Evolutionary conservation across 2,888 invertebrate genomes (phyloP).

Genomic region (Machimus rusticus): DNA sequence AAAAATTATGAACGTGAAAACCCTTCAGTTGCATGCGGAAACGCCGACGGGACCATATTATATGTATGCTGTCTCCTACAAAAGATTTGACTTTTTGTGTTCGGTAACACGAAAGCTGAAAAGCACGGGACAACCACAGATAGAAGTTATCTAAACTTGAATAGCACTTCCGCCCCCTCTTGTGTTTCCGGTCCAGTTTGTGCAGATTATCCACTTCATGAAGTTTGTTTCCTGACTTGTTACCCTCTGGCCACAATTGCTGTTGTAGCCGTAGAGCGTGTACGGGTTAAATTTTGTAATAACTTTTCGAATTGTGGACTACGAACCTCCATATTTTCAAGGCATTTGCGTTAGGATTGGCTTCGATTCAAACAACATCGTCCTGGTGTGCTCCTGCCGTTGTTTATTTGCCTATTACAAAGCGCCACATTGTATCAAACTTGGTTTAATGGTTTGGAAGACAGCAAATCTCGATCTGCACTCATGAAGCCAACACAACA

Average conservation of each 20-base stretch:
- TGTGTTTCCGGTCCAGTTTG: conserved; percentile 40
- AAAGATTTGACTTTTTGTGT: neutral
- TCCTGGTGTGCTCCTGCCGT: neutral
- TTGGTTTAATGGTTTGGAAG: conserved; percentile 20
- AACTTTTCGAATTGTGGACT: conserved; percentile 32
- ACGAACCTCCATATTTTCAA: conserved; percentile 9
- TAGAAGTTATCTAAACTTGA: conserved; percentile 34
- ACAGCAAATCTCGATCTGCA: neutral
- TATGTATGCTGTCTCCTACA: neutral
- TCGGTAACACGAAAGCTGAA: conserved; percentile 15
- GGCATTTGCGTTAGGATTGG: conserved; percentile 26
- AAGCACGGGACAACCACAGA: conserved; percentile 2
- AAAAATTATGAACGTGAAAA: neutral
- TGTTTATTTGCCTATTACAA: conserved; percentile 37
- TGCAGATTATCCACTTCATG: conserved; percentile 38
- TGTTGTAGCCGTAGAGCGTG: conserved; percentile 10
- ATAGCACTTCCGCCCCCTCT: conserved; percentile 31
- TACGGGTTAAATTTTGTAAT: conserved; percentile 20
- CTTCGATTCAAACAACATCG: conserved; percentile 30
- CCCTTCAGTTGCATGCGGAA: neutral
- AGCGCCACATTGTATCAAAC: conserved; percentile 29
- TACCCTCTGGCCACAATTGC: conserved; percentile 31
- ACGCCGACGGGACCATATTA: neutral
- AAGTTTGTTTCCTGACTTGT: conserved; percentile 38
- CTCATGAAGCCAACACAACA: neutral